Evolutionary conservation across 2,888 invertebrate species (phyloP).

Genomic region (Mythimna ferrago): DNA sequence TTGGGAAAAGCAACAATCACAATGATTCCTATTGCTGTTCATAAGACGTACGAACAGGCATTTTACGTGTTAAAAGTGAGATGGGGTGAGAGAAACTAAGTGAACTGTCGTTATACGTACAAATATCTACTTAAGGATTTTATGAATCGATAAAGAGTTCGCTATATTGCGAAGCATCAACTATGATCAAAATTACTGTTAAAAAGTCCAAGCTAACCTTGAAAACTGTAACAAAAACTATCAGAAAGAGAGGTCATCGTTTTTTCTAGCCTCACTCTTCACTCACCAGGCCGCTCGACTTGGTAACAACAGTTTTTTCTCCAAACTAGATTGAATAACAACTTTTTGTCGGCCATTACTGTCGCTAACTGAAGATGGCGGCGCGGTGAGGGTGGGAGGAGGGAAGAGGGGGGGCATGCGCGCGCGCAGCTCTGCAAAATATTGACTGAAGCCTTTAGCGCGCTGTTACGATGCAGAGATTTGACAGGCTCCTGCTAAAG

Average conservation of each 20-base stretch:
- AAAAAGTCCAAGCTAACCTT: conserved; percentile 42
- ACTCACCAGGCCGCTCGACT: conserved; percentile 31
- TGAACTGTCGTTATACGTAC: not conserved
- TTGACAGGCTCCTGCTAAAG: conserved; percentile 54
- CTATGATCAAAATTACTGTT: conserved; percentile 18
- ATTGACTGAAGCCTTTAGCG: conserved; percentile 64
- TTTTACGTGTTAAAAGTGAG: not conserved
- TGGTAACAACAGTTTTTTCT: conserved; percentile 54
- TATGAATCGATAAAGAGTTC: not conserved
- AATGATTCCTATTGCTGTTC: not conserved
- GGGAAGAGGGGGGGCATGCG: conserved; percentile 22
- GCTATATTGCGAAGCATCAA: conserved; percentile 1
- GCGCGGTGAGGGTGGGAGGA: not conserved
- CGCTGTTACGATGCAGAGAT: conserved; percentile 36
- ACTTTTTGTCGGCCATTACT: conserved; percentile 57
- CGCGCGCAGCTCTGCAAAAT: conserved; percentile 64
- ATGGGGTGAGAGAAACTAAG: too few species aligned
- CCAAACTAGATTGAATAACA: conserved; percentile 59
- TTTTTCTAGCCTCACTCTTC: conserved; percentile 34
- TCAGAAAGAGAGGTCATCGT: conserved; percentile 44
- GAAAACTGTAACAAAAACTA: conserved; percentile 48
- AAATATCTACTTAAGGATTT: not conserved
- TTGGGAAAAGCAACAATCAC: not conserved
- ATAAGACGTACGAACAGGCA: not conserved
- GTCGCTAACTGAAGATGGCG: conserved; percentile 54